Evolutionary conservation across 2,888 invertebrate genomes (phyloP).

Genomic region (Entomobrya multifasciata): DNA sequence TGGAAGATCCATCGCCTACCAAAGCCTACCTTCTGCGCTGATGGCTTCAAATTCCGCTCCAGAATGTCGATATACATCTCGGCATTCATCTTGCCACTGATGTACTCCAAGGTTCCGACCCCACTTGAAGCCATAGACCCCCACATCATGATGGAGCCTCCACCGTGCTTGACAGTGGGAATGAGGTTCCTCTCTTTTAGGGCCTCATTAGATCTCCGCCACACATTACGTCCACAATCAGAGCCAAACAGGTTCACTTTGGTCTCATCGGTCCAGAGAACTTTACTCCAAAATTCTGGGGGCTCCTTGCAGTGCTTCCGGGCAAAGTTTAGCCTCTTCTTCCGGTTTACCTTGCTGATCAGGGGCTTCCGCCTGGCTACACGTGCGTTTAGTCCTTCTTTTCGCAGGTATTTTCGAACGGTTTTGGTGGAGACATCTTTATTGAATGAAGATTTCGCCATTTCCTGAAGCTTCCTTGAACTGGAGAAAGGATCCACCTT

Average conservation of each 20-base stretch:
- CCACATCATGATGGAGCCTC: conserved; percentile 49
- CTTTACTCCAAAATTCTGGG: not conserved
- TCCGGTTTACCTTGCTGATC: not conserved
- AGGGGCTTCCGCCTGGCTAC: not conserved
- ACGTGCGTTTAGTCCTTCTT: not conserved
- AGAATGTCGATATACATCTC: conserved; percentile 31
- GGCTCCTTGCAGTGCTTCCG: not conserved
- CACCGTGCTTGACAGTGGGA: conserved; percentile 60
- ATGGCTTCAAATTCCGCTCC: conserved; percentile 7
- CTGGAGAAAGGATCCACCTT: not conserved
- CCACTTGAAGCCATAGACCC: conserved; percentile 48
- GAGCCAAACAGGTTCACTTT: conserved; percentile 2
- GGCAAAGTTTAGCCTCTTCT: not conserved
- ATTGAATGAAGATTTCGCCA: not conserved
- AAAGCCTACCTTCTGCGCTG: conserved; percentile 37
- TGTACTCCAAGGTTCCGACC: conserved; percentile 45
- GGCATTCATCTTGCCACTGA: conserved; percentile 60
- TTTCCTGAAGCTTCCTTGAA: not conserved
- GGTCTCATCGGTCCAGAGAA: not conserved
- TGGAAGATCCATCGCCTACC: conserved; percentile 43
- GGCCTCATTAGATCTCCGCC: not conserved
- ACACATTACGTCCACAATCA: not conserved
- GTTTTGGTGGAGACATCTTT: not conserved
- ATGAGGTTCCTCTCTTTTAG: not conserved
- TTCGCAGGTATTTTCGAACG: not conserved